Base-by-base conservation (phyloP, 2,797 vertebrate genomes). In the Pachyuromys duprasi region DNA sequence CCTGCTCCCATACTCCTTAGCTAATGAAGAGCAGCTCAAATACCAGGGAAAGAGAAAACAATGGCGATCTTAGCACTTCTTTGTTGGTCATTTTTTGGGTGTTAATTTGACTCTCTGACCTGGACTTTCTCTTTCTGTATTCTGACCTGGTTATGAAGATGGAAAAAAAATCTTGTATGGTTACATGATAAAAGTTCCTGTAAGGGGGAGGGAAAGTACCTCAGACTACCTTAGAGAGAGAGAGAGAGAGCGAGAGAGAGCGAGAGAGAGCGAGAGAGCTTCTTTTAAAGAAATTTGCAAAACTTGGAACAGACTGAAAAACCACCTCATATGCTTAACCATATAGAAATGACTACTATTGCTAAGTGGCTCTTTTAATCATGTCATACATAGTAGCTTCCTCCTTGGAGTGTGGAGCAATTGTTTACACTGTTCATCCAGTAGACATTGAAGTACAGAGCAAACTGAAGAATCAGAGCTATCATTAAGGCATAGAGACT, bases 211-310 rank as follows among this genome's bases (percentile, higher is more conserved):
- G 8, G 17, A 20, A 22, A 3, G 13, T 57, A 57, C 3, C 60
- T 39, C 80, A 63, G 33, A 18, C 9, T 74, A 49, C 4, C 76
- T n/a, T n/a, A n/a, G n/a, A n/a, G n/a, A n/a, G n/a, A n/a, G n/a
- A n/a, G n/a, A n/a, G n/a, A n/a, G n/a, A n/a, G n/a, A n/a, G n/a
- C n/a, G n/a, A n/a, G n/a, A n/a, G n/a, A n/a, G n/a, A n/a, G n/a
- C n/a, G n/a, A n/a, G n/a, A n/a, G n/a, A n/a, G n/a, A n/a, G n/a
- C n/a, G n/a, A n/a, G n/a, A n/a, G n/a, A n/a, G n/a, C 31, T 24
- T 90, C 31, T 76, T 65, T 95, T 94, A 76, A 90, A 67, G 79
- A 88, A 89, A 91, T 86, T n/a, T 95, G 65, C 69, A 92, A 94
- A 92, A 76, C 57, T 11, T 26, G 76, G 28, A 91, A 65, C 33